Evolutionary conservation across 2,797 vertebrate genomes (phyloP), one percentile per base, ranked within the genome.

Genomic region (Scolopax bukidnonensis): DNA sequence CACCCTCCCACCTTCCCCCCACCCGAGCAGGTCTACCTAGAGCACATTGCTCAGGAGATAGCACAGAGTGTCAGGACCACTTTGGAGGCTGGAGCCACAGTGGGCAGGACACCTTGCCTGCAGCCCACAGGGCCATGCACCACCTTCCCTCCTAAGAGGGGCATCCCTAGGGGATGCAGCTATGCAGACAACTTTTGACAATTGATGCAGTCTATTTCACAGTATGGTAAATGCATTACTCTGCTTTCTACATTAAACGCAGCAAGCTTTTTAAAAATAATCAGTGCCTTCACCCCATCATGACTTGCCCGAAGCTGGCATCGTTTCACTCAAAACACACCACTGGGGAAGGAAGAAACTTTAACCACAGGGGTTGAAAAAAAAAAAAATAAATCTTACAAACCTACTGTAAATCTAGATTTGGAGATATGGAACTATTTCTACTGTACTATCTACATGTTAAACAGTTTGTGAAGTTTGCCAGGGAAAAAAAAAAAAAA

Each of bases 81-180:
- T 45, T 38, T 11, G 65, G 60, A 65, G 30, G 38, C 17, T 3
- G 3, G 36, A 1, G 1, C 24, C 11, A 0, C 3, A 12, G 41
- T 0, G 0, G 25, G 38, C 19, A 75, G 51, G 21, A 69, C 50
- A 74, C 1, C 1, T 9, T n/a, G 51, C 20, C 20, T 5, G 2
- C 38, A 88, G 67, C 9, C 18, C 9, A 1, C 27, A 41, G 16
- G 24, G 53, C 32, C 32, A 18, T 4, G 5, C 10, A 59, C 40
- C 23, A 50, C 2, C 16, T n/a, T 79, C 28, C 23, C 32, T 54
- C 30, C 47, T 32, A 63, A 11, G 30, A 86, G 19, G 9, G 11
- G 33, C 57, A 83, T 10, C 43, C 63, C 73, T 25, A 8, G 4
- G 28, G 25, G 4, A 88, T 38, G 48, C 12, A 50, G 41, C 60